These are phyloP conservation scores for Argynnis bischoffii DNA, from an alignment of 2,888 invertebrate genomes.

Conservation along the genomic window DNA sequence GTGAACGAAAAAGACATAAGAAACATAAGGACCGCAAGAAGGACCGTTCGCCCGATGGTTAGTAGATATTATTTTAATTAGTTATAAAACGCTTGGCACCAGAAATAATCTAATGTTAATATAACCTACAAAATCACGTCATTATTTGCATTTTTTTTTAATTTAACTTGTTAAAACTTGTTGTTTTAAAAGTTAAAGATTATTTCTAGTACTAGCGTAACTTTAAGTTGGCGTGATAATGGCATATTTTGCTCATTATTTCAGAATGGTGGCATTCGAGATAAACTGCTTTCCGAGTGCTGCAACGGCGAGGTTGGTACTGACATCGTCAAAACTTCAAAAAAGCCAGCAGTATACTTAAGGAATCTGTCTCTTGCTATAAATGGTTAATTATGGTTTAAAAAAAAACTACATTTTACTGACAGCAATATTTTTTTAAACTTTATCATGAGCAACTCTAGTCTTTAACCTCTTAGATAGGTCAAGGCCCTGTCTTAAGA, in stretches of 20 bases:
- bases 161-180: too few species aligned
- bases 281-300: conserved; percentile 62
- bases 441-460: too few species aligned
- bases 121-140: conserved; percentile 26
- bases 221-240: conserved; percentile 70
- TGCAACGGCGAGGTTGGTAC: conserved; percentile 67
- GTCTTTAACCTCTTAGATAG: too few species aligned
- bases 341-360: background rate
- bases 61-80: conserved; percentile 52
- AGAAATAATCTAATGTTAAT: conserved; percentile 53
- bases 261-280: conserved; percentile 76
- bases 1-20: conserved; percentile 76
- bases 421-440: too few species aligned
- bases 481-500: too few species aligned
- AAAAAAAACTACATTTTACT: too few species aligned
- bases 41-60: conserved; percentile 82
- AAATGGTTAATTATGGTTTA: too few species aligned
- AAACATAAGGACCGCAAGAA: conserved; percentile 82
- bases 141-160: background rate
- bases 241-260: conserved; percentile 80
- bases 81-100: conserved; percentile 50
- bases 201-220: conserved; percentile 56
- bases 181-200: conserved; percentile 49
- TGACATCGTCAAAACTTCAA: conserved; percentile 16
- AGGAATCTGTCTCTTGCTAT: background rate